Evolutionary conservation across 2,888 invertebrate genomes (phyloP).

Genomic region (Capitulum mitella): DNA sequence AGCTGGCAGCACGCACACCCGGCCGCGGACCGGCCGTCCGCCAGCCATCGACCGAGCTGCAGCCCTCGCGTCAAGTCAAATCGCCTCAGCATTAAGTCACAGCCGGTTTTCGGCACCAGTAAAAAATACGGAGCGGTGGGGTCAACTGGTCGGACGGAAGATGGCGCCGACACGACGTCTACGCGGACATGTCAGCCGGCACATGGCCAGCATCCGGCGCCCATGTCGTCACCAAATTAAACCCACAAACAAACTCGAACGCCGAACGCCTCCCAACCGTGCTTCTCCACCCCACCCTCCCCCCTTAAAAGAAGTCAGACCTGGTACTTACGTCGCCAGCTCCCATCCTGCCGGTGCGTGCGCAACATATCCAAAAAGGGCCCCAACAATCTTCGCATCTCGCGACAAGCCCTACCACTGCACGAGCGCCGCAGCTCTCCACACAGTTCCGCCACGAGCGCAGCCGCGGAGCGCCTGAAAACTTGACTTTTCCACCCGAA

Average conservation of each 20-base stretch:
- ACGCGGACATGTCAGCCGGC: no score
- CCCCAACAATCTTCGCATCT: background rate
- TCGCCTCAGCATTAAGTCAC: background rate
- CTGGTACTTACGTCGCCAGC: background rate
- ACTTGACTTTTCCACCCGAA: background rate
- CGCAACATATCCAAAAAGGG: background rate
- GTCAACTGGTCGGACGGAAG: no score
- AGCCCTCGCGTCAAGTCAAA: background rate
- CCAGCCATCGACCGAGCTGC: background rate
- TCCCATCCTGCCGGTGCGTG: background rate
- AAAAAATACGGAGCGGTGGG: no score
- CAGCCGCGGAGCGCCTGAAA: background rate
- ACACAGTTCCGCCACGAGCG: background rate
- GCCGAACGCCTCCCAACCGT: no score
- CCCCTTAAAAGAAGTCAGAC: no score
- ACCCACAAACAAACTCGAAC: no score
- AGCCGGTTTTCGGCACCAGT: no score
- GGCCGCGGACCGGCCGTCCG: background rate
- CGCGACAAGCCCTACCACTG: background rate
- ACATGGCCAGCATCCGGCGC: no score
- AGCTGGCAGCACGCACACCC: background rate
- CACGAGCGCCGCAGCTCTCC: background rate
- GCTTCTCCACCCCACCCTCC: no score
- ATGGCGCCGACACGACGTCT: no score
- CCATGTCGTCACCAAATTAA: no score